Percentiles rank a stretch among this genome's conserved stretches.
Conservation (phyloP, 2,888 invertebrate species). For the Uropetala carovei region DNA sequence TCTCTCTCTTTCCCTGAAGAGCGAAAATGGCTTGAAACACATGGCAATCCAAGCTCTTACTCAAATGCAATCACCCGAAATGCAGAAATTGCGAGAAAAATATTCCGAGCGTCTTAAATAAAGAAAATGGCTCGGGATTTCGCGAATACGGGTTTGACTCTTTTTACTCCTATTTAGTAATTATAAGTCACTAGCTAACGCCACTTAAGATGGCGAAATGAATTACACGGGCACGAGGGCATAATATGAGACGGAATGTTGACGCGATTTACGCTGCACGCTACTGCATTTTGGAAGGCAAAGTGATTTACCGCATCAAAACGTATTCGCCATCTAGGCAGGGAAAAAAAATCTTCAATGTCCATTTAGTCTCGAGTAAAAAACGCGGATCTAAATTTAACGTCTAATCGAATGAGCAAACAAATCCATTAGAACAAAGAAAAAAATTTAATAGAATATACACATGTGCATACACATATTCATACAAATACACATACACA, state of each 20-base stretch:
- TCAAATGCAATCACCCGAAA: not conserved
- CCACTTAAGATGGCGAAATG: not conserved
- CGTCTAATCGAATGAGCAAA: too few relatives aligned
- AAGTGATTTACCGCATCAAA: constrained; percentile 12
- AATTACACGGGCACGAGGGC: too few relatives aligned
- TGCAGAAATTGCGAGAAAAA: not conserved
- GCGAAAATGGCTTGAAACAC: not conserved
- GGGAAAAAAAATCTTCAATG: not conserved
- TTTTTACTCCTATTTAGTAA: not conserved
- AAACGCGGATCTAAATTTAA: too few relatives aligned
- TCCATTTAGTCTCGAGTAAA: too few relatives aligned
- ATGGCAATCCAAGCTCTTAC: not conserved
- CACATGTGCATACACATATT: too few relatives aligned
- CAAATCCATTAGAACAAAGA: too few relatives aligned
- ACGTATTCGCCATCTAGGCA: not conserved
- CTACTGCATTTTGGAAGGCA: not conserved
- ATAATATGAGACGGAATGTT: constrained; percentile 1
- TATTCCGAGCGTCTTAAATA: not conserved
- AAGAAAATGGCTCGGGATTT: not conserved
- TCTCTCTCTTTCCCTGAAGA: not conserved
- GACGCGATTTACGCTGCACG: not conserved
- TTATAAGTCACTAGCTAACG: not conserved
- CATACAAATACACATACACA: too few relatives aligned
- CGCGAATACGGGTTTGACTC: not conserved
- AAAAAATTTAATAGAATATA: too few relatives aligned